phyloP scores from a whole-genome alignment of 1,140 invertebrate genomes.

The Aphaenogaster floridana region DNA sequence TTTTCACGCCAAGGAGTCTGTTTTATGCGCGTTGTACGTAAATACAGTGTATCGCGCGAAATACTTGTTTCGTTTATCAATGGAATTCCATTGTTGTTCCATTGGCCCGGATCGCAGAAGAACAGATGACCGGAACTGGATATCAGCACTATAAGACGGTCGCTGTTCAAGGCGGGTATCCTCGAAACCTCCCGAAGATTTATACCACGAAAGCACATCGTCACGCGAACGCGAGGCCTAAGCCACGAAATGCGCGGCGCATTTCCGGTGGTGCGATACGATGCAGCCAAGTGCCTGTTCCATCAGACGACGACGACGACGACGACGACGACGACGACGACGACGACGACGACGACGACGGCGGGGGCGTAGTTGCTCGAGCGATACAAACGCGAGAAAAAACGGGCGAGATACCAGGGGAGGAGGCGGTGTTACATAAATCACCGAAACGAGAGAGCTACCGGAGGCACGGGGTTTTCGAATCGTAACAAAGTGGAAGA shows the following conservation, averaged over 20 bases:
- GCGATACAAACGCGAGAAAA: conserved; percentile 57
- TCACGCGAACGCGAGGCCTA: conserved; percentile 66
- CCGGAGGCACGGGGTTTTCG: conserved; percentile 66
- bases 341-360: not conserved
- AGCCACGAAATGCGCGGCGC: conserved; percentile 25
- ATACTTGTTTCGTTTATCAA: conserved; percentile 51
- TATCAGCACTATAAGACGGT: conserved; percentile 40
- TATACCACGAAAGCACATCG: conserved; percentile 58
- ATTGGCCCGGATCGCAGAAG: conserved; percentile 49
- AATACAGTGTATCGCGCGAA: conserved; percentile 43
- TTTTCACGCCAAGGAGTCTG: not conserved
- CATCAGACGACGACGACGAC: conserved; percentile 37
- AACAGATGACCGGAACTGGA: conserved; percentile 21
- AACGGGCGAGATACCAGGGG: not conserved
- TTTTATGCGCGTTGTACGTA: conserved; percentile 30
- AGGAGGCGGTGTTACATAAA: conserved; percentile 68
- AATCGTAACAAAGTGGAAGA: conserved; percentile 77
- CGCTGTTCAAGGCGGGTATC: not conserved
- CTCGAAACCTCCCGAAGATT: conserved; percentile 55
- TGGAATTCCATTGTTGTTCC: conserved; percentile 53
- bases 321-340: conserved; percentile 24
- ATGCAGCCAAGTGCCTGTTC: conserved; percentile 21
- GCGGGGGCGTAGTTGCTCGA: conserved; percentile 13
- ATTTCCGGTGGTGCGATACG: conserved; percentile 40
- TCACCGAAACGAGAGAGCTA: conserved; percentile 69